Conservation (phyloP, 2,888 invertebrate genomes). For the Seira sanloemensis region DNA sequence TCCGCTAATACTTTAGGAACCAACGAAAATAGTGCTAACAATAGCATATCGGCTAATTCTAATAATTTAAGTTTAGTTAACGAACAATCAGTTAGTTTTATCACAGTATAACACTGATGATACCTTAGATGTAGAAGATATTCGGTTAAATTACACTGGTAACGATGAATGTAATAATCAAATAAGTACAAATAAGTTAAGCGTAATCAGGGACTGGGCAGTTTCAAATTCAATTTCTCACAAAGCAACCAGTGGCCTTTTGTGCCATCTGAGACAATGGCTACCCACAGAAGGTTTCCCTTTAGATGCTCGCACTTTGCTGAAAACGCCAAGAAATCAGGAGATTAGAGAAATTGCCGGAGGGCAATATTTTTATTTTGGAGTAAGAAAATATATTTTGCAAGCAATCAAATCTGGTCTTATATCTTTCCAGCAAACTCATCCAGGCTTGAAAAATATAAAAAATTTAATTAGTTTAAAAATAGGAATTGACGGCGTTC, state of each 20-base stretch:
- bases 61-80: too few relatives aligned
- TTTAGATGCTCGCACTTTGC: conserved; percentile 39
- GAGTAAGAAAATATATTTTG: background rate
- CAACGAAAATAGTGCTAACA: background rate
- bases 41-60: too few relatives aligned
- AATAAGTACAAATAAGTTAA: background rate
- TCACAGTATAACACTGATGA: background rate
- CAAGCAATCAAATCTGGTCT: background rate
- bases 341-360: background rate
- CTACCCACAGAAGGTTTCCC: conserved; percentile 30
- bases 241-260: conserved; percentile 19
- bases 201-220: conserved; percentile 22
- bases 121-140: background rate
- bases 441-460: background rate
- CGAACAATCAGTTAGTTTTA: background rate
- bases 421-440: background rate
- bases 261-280: conserved; percentile 19
- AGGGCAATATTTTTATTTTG: conserved; percentile 37
- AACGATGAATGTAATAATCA: too few relatives aligned
- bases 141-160: background rate
- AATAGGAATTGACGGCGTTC: conserved; percentile 54
- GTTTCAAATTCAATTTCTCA: conserved; percentile 37
- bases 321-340: conserved; percentile 24
- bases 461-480: conserved; percentile 28
- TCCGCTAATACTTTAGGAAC: background rate